phyloP scores from a whole-genome alignment of 2,888 invertebrate species.

The Limnephilus marmoratus region DNA sequence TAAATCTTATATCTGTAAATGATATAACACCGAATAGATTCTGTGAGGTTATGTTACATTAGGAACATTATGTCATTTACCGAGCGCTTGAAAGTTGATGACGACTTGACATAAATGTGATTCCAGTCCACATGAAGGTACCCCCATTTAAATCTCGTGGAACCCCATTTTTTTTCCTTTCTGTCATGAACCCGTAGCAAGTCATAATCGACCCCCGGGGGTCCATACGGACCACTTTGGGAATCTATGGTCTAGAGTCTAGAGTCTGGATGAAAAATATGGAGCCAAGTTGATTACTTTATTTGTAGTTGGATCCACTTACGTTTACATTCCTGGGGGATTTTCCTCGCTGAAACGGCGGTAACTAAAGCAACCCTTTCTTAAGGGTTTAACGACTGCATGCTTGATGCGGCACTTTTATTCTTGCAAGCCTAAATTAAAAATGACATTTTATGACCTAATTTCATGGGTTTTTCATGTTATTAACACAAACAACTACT shows the following conservation, averaged over 20 bases:
- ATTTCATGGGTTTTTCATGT: not conserved
- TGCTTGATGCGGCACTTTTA: not conserved
- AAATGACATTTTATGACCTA: not conserved
- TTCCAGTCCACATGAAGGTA: too few species aligned
- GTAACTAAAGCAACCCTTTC: conserved; percentile 29
- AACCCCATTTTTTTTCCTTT: too few species aligned
- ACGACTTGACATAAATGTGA: too few species aligned
- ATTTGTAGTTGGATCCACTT: conserved; percentile 63
- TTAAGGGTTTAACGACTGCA: not conserved
- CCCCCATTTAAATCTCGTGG: too few species aligned
- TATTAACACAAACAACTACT: not conserved
- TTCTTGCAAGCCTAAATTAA: not conserved
- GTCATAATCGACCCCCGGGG: too few species aligned
- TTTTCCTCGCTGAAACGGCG: conserved; percentile 56
- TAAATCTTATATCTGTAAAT: too few species aligned
- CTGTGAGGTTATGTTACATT: too few species aligned
- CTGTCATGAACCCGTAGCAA: too few species aligned
- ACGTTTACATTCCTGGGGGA: conserved; percentile 64
- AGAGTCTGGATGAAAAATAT: conserved; percentile 53
- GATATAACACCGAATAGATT: too few species aligned
- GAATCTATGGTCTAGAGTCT: conserved; percentile 18
- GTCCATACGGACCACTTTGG: too few species aligned
- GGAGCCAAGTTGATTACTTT: conserved; percentile 64
- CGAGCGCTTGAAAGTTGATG: too few species aligned
- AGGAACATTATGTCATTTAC: too few species aligned